Evolutionary conservation across 2,888 invertebrate species (phyloP), one percentile per base, ranked within the genome.

Genomic region (Tenthredo scrophulariae): DNA sequence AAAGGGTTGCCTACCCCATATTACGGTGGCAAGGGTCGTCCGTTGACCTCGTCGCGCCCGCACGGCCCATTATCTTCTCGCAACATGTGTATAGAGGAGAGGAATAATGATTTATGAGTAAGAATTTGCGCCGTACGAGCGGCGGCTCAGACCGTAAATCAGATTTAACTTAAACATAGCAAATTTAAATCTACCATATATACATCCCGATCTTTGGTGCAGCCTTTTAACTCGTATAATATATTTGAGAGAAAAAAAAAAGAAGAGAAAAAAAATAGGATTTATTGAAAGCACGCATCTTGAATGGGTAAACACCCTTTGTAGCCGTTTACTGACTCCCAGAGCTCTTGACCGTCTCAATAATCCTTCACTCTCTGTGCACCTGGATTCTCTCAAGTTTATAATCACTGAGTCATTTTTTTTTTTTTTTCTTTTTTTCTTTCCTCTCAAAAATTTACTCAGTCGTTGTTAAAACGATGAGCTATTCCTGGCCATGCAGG

Each of bases 91-190:
- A 82, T 40, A 80, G 85, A 90, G 87, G 87, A 87, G 87, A 88
- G 90, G 90, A 90, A 92, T 92, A 91, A 91, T 92, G 92, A 92
- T 92, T 92, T 91, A 92, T 90, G 91, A 88, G 85, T 18, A 33
- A 80, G 86, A 87, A 37, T 84, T 87, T 87, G 85, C 87, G 85
- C 46, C 26, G 67, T 67, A 67, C 67, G 67, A 67, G 46, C 72
- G 40, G 65, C 67, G 82, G 50, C 37, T 62, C 84, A 74, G 90
- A 89, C 91, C 90, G 91, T 92, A 92, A 90, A 91, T 92, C 91
- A 91, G 91, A 91, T 92, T 91, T 91, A 91, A 91, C 90, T 91
- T 91, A 91, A 91, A 91, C 91, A 91, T 90, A 90, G 91, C 89
- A 90, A 91, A 91, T 91, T 91, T 91, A 58, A 80, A 80, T 80